Evolutionary conservation across 2,888 invertebrate genomes (phyloP), one percentile per base, ranked within the genome.

Genomic region (Coremacera marginata): DNA sequence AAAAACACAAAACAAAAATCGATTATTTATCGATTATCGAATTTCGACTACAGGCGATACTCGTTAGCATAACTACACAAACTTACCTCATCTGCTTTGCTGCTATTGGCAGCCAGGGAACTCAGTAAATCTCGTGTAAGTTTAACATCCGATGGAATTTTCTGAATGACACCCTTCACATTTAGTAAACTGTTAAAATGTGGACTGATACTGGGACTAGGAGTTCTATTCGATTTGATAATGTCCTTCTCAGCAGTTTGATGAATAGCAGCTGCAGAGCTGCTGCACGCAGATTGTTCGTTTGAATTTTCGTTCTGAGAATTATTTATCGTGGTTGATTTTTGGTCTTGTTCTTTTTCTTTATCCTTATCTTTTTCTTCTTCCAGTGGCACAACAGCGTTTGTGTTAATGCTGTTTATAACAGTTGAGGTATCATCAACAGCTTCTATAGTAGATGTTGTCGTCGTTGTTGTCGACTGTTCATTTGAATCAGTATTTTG

Each of bases 1-100:
- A n/a, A n/a, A n/a, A n/a, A n/a, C n/a, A n/a, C n/a, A n/a, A n/a
- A n/a, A n/a, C n/a, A n/a, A n/a, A n/a, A n/a, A n/a, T n/a, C n/a
- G n/a, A n/a, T n/a, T n/a, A n/a, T n/a, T n/a, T n/a, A n/a, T n/a
- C n/a, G n/a, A n/a, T n/a, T n/a, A n/a, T n/a, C n/a, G n/a, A n/a
- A n/a, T n/a, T n/a, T n/a, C n/a, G n/a, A n/a, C n/a, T n/a, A n/a
- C n/a, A n/a, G n/a, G n/a, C n/a, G n/a, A n/a, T n/a, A n/a, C n/a
- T n/a, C n/a, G n/a, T n/a, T n/a, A 31, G 3, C 3, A 34, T 8
- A 31, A 19, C 22, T 22, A 14, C 22, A 19, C 8, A 14, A 73
- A 77, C 77, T 78, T 57, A 80, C 80, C 77, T 80, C 80, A 68
- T 78, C 80, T 55, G 22, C 70, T 67, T 60, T 78, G 72, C 37